Percentiles rank a stretch among this genome's conserved stretches.
Conservation (phyloP, 2,888 invertebrate genomes). For the Schizaphis graminum region DNA sequence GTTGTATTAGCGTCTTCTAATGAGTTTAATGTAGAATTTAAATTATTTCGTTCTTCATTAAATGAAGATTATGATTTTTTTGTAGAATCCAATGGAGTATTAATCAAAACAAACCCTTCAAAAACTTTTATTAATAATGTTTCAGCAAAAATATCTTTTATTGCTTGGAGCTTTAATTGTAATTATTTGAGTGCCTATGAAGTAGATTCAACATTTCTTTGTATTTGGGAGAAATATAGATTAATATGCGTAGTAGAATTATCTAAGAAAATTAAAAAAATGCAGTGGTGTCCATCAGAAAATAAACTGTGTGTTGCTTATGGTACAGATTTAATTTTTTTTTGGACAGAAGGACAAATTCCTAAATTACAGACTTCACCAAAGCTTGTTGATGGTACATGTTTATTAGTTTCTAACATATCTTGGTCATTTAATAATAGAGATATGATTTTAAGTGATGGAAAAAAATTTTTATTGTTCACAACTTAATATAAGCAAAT, state of each 20-base stretch:
- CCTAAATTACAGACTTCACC: conserved; percentile 40
- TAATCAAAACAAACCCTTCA: conserved; percentile 25
- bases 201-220: conserved; percentile 43
- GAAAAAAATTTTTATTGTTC: conserved; percentile 57
- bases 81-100: conserved; percentile 10
- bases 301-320: conserved; percentile 49
- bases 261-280: conserved; percentile 14
- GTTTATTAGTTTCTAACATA: conserved; percentile 26
- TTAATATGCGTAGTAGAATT: conserved; percentile 55
- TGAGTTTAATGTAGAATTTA: conserved; percentile 39
- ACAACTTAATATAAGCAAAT: background rate
- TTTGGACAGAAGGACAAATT: conserved; percentile 46
- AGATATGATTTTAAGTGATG: conserved; percentile 60
- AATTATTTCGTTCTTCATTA: background rate
- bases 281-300: conserved; percentile 43
- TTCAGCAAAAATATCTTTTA: conserved; percentile 35
- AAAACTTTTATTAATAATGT: background rate
- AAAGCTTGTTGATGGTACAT: conserved; percentile 37
- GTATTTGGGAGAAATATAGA: conserved; percentile 45
- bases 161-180: conserved; percentile 51
- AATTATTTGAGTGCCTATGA: conserved; percentile 45
- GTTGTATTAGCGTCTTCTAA: conserved; percentile 32
- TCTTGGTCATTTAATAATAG: conserved; percentile 56
- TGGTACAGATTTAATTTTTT: conserved; percentile 49
- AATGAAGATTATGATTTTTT: conserved; percentile 47